Evolutionary conservation across 2,797 vertebrate species (phyloP).

Genomic region (Sebastes diaconus): DNA sequence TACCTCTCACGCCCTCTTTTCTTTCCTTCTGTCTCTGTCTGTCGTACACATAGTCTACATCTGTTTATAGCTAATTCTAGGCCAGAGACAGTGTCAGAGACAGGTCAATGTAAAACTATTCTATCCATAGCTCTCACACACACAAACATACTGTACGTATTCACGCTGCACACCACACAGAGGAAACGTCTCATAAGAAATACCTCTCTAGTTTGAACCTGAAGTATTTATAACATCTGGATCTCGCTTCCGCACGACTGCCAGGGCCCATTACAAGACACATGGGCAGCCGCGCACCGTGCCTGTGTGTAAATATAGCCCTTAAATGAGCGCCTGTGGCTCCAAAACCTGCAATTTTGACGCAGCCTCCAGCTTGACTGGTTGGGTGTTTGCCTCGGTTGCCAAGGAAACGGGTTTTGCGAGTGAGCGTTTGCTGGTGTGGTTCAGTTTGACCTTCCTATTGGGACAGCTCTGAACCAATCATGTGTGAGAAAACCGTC

Average conservation of each 20-base stretch:
- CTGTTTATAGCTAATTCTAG: conserved; percentile 57
- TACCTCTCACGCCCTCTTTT: background rate
- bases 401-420: conserved; percentile 51
- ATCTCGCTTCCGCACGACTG: conserved; percentile 38
- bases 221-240: conserved; percentile 74
- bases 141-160: background rate
- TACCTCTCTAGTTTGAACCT: conserved; percentile 44
- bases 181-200: conserved; percentile 60
- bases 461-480: conserved; percentile 40
- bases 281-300: conserved; percentile 52
- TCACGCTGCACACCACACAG: conserved; percentile 31
- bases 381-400: conserved; percentile 75
- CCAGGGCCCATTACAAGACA: conserved; percentile 62
- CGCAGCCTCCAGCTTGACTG: conserved; percentile 62
- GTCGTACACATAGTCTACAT: conserved; percentile 12
- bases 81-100: conserved; percentile 64
- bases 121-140: background rate
- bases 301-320: conserved; percentile 80
- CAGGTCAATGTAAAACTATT: conserved; percentile 61
- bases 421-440: conserved; percentile 49
- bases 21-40: background rate
- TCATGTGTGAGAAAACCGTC: conserved; percentile 35
- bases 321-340: conserved; percentile 78
- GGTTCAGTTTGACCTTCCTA: conserved; percentile 46
- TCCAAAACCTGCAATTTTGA: conserved; percentile 79